Evolutionary conservation across 2,888 invertebrate species (phyloP).

Genomic region (Drosophila pegasa): DNA sequence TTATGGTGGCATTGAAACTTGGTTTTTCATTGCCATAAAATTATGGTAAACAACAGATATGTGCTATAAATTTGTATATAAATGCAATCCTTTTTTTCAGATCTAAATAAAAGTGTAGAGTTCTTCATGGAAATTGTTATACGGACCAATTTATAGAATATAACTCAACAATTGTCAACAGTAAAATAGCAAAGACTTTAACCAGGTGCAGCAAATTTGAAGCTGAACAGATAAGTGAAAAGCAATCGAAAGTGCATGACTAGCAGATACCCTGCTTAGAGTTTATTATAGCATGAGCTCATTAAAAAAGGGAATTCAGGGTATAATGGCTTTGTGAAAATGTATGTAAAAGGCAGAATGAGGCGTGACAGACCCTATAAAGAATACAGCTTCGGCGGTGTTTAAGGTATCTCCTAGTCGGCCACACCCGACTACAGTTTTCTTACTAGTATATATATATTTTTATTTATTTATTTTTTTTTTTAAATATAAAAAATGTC

Average conservation of each 20-base stretch:
- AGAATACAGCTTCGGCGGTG: no score
- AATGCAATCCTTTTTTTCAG: slow-evolving; percentile 2
- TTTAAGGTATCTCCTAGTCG: no score
- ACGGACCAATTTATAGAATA: not conserved
- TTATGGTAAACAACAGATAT: not conserved
- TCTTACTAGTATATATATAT: not conserved
- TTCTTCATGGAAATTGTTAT: not conserved
- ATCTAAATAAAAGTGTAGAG: slow-evolving; percentile 8
- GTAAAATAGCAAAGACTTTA: slow-evolving; percentile 8
- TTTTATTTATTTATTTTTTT: no score
- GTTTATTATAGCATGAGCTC: no score
- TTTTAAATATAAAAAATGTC: not conserved
- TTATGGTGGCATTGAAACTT: slow-evolving; percentile 28
- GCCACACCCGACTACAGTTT: no score
- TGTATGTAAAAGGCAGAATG: no score
- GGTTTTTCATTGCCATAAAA: slow-evolving; percentile 8
- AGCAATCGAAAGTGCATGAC: not conserved
- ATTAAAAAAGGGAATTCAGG: no score
- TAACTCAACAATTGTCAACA: not conserved
- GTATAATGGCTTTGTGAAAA: no score
- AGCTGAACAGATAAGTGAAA: not conserved
- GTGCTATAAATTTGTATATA: slow-evolving; percentile 18
- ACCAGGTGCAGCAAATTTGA: slow-evolving; percentile 5
- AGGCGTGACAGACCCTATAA: no score
- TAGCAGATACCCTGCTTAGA: not conserved